Evolutionary conservation across 2,888 invertebrate genomes (phyloP).

Genomic region (Noctuana brunneofusca): DNA sequence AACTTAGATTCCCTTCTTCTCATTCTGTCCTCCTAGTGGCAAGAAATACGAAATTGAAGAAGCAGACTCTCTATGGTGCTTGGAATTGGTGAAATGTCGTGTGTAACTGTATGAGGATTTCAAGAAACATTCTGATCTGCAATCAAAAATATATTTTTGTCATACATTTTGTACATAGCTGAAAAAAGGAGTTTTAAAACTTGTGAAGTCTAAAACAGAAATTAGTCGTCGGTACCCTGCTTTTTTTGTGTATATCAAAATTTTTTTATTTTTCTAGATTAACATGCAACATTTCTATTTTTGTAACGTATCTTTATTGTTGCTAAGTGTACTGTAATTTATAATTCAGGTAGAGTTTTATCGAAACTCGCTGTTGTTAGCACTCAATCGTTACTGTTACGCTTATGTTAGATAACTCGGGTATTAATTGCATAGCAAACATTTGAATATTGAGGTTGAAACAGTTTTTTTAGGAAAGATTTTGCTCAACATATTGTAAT

Average conservation of each 20-base stretch:
- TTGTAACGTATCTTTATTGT: conserved; percentile 10
- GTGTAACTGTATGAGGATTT: no score
- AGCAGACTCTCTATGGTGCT: no score
- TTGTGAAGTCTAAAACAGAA: background rate
- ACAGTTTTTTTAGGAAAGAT: background rate
- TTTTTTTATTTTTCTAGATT: background rate
- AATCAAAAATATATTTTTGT: no score
- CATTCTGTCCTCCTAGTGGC: no score
- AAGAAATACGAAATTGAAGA: no score
- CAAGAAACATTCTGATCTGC: no score
- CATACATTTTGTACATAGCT: no score
- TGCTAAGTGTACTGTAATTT: conserved; percentile 5
- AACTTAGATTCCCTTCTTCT: no score
- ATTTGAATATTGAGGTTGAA: background rate
- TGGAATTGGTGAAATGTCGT: no score
- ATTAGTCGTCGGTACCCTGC: background rate
- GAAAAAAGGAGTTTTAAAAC: no score
- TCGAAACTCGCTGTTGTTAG: conserved; percentile 12
- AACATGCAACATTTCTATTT: background rate
- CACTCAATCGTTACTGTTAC: conserved; percentile 17
- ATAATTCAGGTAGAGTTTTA: conserved; percentile 3
- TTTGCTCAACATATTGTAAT: background rate
- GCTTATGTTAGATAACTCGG: conserved; percentile 14
- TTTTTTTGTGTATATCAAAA: background rate
- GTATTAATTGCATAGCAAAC: background rate